Conservation (phyloP, 2,113 vertebrate species). For the Axis porcinus region DNA sequence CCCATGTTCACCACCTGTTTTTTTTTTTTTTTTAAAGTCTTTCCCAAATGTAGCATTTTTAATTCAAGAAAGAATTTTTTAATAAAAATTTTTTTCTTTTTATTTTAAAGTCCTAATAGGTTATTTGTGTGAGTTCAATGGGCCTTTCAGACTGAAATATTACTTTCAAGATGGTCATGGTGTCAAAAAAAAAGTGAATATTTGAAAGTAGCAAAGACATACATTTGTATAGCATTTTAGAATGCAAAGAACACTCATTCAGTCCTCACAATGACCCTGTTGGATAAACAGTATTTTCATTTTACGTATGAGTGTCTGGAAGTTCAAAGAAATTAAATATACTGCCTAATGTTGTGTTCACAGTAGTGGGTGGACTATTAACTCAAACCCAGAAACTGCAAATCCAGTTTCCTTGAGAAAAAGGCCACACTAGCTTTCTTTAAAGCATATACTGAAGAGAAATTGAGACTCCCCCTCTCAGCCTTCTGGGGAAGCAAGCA, state of each 20-base stretch:
- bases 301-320: not conserved
- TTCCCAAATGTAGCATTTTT: conserved; percentile 11
- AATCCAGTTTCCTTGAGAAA: not conserved
- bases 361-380: not conserved
- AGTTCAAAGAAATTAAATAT: not conserved
- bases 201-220: not conserved
- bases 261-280: not conserved
- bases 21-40: not conserved
- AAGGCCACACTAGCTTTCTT: not conserved
- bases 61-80: not conserved
- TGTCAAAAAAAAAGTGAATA: not conserved
- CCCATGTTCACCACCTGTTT: not conserved
- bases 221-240: not conserved
- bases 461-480: not conserved
- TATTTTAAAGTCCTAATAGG: not conserved
- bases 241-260: not conserved
- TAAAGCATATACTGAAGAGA: not conserved
- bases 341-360: not conserved
- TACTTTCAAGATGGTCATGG: not conserved
- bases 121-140: not conserved
- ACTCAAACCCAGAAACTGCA: not conserved
- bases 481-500: not conserved
- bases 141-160: not conserved
- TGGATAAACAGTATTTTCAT: not conserved
- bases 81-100: not conserved